Conservation (phyloP, 2,888 invertebrate species). For the Hypsopygia costalis region DNA sequence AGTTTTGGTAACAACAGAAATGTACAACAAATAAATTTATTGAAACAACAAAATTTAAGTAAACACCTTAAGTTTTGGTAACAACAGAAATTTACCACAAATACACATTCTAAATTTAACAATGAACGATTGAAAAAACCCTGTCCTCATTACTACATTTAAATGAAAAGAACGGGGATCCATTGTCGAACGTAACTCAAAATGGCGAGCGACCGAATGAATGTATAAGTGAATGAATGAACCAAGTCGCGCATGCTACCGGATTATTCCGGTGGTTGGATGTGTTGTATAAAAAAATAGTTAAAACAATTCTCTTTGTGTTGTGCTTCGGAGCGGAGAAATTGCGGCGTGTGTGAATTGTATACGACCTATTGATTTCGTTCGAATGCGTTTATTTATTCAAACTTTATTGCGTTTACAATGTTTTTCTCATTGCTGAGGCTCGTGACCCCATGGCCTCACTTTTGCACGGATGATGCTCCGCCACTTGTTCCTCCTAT, state of each 20-base stretch:
- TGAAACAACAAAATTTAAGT: no score
- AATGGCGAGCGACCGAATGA: constrained; percentile 11
- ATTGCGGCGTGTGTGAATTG: not conserved
- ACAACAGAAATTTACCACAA: no score
- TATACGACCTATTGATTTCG: not conserved
- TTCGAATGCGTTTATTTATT: not conserved
- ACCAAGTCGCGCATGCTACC: constrained; percentile 12
- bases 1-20: no score
- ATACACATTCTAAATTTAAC: not conserved
- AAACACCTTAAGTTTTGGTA: no score
- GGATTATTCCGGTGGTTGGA: constrained; percentile 10
- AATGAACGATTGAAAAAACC: constrained; percentile 11
- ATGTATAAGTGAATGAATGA: constrained; percentile 17
- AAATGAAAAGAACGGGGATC: constrained; percentile 19
- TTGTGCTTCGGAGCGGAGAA: not conserved
- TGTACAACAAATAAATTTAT: no score
- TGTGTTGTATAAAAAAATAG: constrained; percentile 11
- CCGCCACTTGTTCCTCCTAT: no score
- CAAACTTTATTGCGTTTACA: no score
- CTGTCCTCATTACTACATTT: constrained; percentile 25
- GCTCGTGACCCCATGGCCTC: no score
- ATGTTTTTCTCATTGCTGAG: no score
- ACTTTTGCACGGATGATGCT: no score
- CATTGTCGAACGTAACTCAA: constrained; percentile 11
- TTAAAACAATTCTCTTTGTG: constrained; percentile 12